Percentiles rank a stretch among this genome's conserved stretches.
phyloP scores from a whole-genome alignment of 2,888 invertebrate genomes.

The Trichacis sp. region DNA sequence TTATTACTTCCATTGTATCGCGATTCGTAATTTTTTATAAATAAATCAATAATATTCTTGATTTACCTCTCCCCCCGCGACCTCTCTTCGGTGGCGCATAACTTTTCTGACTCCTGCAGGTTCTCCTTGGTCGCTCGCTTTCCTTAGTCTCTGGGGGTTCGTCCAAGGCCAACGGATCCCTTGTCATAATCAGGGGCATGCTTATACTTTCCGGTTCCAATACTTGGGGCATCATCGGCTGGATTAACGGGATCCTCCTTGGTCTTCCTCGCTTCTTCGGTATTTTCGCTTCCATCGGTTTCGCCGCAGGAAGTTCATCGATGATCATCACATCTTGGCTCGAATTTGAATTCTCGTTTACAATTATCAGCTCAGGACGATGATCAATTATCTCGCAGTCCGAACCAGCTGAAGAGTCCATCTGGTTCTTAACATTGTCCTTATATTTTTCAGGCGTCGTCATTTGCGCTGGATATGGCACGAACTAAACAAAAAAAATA shows the following conservation, averaged over 20 bases:
- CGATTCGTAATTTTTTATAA: too few species aligned
- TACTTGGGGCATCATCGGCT: conserved; percentile 14
- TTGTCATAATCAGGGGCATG: conserved; percentile 40
- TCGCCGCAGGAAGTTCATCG: conserved; percentile 60
- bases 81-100: conserved; percentile 67
- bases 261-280: conserved; percentile 65
- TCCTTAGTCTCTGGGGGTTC: conserved; percentile 54
- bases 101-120: conserved; percentile 65
- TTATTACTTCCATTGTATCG: too few species aligned
- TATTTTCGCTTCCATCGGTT: conserved; percentile 54
- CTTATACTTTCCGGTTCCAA: conserved; percentile 12
- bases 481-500: too few species aligned
- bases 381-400: conserved; percentile 66
- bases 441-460: conserved; percentile 58
- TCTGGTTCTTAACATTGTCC: conserved; percentile 47
- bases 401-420: conserved; percentile 51
- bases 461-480: conserved; percentile 45
- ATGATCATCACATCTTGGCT: conserved; percentile 68
- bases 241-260: conserved; percentile 51
- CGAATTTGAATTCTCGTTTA: conserved; percentile 66
- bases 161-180: conserved; percentile 60
- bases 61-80: conserved; percentile 55
- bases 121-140: conserved; percentile 63
- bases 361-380: conserved; percentile 64
- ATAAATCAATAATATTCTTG: too few species aligned